These are phyloP conservation scores for Hanleya hanleyi DNA, from an alignment of 2,888 invertebrate genomes.

Conservation along the genomic window DNA sequence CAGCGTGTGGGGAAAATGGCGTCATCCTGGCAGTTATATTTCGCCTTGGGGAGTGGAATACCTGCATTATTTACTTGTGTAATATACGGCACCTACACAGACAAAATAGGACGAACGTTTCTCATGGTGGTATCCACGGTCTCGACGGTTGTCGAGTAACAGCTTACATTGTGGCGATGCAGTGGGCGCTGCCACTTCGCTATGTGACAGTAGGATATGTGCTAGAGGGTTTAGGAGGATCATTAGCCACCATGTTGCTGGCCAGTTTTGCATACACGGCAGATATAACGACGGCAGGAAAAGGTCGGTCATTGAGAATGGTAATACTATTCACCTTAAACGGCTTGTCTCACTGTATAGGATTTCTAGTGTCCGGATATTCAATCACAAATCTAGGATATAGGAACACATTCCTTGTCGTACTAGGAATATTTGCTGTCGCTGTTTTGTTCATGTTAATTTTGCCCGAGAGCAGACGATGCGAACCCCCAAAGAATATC, in stretches of 20 bases:
- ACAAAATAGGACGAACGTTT: background rate
- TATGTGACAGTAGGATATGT: constrained; percentile 25
- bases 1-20: background rate
- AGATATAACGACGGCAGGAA: constrained; percentile 34
- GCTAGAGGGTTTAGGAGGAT: constrained; percentile 42
- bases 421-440: constrained; percentile 9
- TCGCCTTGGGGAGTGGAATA: background rate
- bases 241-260: constrained; percentile 33
- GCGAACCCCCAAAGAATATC: background rate
- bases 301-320: too few species aligned
- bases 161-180: constrained; percentile 15
- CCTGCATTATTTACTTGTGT: background rate
- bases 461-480: constrained; percentile 35
- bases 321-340: too few species aligned
- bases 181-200: background rate
- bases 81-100: background rate
- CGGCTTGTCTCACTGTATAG: background rate
- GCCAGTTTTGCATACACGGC: constrained; percentile 39
- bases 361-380: constrained; percentile 25
- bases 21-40: constrained; percentile 8
- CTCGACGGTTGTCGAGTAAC: background rate
- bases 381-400: constrained; percentile 34
- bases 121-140: background rate
- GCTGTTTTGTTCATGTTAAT: constrained; percentile 12
- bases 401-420: constrained; percentile 29